Percentiles rank a stretch among this genome's conserved stretches.
These are phyloP conservation scores for Lepas anatifera DNA, from an alignment of 2,888 invertebrate genomes.

Conservation along the genomic window DNA sequence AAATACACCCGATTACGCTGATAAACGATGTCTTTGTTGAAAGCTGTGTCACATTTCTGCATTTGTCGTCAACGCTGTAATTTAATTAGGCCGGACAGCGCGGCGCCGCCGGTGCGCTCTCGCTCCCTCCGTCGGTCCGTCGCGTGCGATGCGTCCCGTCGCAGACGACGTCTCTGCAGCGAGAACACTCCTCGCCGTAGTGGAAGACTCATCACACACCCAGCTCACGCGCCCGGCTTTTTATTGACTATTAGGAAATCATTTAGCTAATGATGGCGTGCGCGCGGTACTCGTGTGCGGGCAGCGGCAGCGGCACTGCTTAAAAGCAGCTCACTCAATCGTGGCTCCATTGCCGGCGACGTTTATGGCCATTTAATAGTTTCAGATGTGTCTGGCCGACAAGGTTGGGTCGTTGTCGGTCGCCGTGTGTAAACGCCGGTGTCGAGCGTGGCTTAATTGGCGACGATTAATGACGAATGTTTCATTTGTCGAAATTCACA, in stretches of 20 bases:
- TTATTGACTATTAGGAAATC: constrained; percentile 4
- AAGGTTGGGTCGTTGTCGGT: background rate
- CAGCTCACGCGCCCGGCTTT: background rate
- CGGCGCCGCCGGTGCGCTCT: background rate
- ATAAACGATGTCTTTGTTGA: constrained; percentile 1
- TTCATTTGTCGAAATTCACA: too few species aligned
- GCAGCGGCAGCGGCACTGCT: background rate
- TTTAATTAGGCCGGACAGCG: background rate
- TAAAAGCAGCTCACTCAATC: background rate
- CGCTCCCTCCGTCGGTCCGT: background rate
- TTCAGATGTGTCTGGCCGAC: background rate
- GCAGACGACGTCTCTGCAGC: too few species aligned
- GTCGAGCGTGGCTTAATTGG: background rate
- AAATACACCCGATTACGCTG: background rate
- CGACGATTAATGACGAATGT: background rate
- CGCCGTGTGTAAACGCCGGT: background rate
- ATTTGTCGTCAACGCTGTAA: background rate
- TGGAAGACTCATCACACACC: too few species aligned
- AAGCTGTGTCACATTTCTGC: constrained; percentile 1
- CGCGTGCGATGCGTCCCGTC: too few species aligned
- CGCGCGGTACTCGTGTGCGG: background rate
- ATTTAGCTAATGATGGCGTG: background rate
- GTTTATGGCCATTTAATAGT: background rate
- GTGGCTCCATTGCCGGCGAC: background rate
- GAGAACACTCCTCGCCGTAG: too few species aligned